Evolutionary conservation across 2,888 invertebrate species (phyloP).

Genomic region (Ormyrus thymus): DNA sequence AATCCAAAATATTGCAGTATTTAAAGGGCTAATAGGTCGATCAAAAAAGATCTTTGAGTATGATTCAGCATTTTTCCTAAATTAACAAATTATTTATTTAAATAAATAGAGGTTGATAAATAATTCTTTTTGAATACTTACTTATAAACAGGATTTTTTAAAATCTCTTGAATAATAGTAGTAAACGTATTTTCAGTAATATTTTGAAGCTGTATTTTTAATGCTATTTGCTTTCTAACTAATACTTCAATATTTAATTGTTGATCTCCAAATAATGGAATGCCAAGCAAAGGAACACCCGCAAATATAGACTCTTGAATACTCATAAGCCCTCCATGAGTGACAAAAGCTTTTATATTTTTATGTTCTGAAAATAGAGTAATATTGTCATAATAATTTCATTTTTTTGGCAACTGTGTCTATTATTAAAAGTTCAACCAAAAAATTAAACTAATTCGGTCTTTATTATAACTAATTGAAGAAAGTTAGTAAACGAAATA

Average conservation of each 20-base stretch:
- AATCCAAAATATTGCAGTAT: neutral
- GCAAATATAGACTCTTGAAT: conserved; percentile 63
- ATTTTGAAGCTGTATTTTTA: conserved; percentile 54
- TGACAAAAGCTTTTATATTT: conserved; percentile 62
- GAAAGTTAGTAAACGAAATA: neutral
- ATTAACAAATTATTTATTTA: no score
- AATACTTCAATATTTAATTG: conserved; percentile 62
- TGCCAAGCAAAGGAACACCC: conserved; percentile 64
- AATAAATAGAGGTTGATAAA: no score
- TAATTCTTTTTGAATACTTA: conserved; percentile 37
- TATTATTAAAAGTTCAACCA: no score
- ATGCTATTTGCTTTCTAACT: conserved; percentile 60
- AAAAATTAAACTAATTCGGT: no score
- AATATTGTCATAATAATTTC: neutral
- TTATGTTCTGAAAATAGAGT: conserved; percentile 62
- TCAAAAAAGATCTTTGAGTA: neutral
- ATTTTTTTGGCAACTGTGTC: no score
- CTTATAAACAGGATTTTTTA: conserved; percentile 72
- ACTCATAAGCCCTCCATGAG: conserved; percentile 65
- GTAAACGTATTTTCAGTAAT: conserved; percentile 71
- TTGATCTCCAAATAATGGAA: conserved; percentile 67
- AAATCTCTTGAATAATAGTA: conserved; percentile 69
- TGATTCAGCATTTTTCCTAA: no score
- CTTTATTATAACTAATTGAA: neutral
- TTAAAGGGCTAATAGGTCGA: neutral